phyloP scores from a whole-genome alignment of 2,113 vertebrate species.

The Charina bottae region DNA sequence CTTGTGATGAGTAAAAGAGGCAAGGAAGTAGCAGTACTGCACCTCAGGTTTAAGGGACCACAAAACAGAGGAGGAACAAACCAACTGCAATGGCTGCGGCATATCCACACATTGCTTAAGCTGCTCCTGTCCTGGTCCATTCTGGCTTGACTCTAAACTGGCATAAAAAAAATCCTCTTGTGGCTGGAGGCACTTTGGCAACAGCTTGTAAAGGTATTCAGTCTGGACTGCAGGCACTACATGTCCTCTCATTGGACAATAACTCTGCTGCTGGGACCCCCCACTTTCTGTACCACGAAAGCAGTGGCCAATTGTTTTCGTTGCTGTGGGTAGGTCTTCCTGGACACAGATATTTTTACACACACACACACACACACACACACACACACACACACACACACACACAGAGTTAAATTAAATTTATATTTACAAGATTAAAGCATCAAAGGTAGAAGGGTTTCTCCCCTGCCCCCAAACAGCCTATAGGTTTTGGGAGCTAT shows the following conservation, averaged over 20 bases:
- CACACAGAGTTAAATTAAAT: not conserved
- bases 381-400: too few relatives aligned
- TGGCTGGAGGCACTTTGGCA: not conserved
- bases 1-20: not conserved
- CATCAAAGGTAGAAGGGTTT: not conserved
- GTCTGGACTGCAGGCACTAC: too few relatives aligned
- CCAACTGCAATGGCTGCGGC: not conserved
- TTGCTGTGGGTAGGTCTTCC: too few relatives aligned
- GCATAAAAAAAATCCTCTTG: not conserved
- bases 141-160: not conserved
- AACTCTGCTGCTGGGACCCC: too few relatives aligned
- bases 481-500: not conserved
- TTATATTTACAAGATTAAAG: not conserved
- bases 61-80: not conserved
- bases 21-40: not conserved
- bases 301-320: too few relatives aligned
- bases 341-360: too few relatives aligned
- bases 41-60: not conserved
- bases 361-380: not conserved
- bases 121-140: not conserved
- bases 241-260: too few relatives aligned
- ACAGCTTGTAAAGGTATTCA: not conserved
- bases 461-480: not conserved
- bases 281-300: too few relatives aligned
- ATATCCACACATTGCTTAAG: not conserved